These are phyloP conservation scores for Epsilonema sp. DNA, from an alignment of 2,888 invertebrate genomes.

Conservation along the genomic window DNA sequence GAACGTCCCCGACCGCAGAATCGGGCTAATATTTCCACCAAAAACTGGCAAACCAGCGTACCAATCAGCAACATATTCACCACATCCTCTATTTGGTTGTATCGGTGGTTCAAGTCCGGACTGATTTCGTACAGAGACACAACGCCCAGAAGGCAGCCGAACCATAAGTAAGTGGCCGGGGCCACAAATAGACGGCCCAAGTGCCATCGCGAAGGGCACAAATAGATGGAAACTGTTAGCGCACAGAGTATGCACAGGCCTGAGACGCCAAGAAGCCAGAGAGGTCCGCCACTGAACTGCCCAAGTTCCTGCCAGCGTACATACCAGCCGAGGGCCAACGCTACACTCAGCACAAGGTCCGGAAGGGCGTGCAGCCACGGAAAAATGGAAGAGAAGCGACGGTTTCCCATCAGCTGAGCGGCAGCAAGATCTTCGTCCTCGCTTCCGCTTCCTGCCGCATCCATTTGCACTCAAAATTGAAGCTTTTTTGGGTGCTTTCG, in stretches of 20 bases:
- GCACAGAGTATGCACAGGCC: no score
- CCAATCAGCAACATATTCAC: constrained; percentile 27
- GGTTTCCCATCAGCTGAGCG: no score
- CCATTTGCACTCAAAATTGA: no score
- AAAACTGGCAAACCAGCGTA: constrained; percentile 19
- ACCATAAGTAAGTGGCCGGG: constrained; percentile 24
- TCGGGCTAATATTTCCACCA: constrained; percentile 10
- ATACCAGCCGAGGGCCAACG: constrained; percentile 26
- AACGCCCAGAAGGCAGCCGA: constrained; percentile 27
- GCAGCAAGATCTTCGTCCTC: no score
- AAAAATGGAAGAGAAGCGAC: no score
- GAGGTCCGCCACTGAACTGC: constrained; percentile 11
- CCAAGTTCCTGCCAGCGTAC: constrained; percentile 26
- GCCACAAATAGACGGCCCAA: constrained; percentile 16
- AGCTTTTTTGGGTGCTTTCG: no score
- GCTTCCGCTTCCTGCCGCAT: no score
- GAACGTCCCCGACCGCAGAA: no score
- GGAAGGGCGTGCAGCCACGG: constrained; percentile 14
- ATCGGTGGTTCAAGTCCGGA: background rate
- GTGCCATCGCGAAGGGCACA: no score
- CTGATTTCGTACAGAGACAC: constrained; percentile 21
- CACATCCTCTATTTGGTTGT: constrained; percentile 15
- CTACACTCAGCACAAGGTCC: constrained; percentile 22
- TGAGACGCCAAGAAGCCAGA: background rate
- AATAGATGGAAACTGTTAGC: no score